Conservation (phyloP, 2,888 invertebrate genomes). For the Tubulanus polymorphus region DNA sequence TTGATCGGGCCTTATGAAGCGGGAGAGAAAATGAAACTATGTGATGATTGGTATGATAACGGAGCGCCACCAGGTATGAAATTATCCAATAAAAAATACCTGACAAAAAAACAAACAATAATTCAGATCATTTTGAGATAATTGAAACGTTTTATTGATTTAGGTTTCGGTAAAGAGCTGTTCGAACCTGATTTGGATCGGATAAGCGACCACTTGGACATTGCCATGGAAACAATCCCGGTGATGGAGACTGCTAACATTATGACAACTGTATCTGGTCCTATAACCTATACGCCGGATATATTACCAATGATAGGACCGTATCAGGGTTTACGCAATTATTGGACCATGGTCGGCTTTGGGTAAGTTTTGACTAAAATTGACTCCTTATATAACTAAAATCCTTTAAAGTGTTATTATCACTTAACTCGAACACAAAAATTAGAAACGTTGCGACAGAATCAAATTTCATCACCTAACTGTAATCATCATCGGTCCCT, state of each 20-base stretch:
- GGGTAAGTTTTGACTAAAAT: no score
- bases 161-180: constrained; percentile 52
- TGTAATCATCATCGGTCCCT: no score
- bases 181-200: constrained; percentile 50
- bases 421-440: no score
- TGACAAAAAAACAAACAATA: neutral
- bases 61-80: constrained; percentile 48
- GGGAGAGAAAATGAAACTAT: constrained; percentile 45
- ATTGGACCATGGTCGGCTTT: constrained; percentile 47
- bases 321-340: constrained; percentile 37
- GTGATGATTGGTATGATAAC: constrained; percentile 51
- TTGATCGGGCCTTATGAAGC: constrained; percentile 55
- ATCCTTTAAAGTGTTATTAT: no score
- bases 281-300: constrained; percentile 55
- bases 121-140: neutral
- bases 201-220: constrained; percentile 40
- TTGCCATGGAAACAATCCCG: constrained; percentile 49
- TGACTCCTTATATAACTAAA: no score
- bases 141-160: neutral
- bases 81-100: neutral
- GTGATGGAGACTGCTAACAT: constrained; percentile 39
- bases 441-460: no score
- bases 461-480: no score
- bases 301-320: constrained; percentile 53
- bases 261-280: constrained; percentile 46